Conservation (phyloP, 2,888 invertebrate species). For the Teinopalpus imperialis region DNA sequence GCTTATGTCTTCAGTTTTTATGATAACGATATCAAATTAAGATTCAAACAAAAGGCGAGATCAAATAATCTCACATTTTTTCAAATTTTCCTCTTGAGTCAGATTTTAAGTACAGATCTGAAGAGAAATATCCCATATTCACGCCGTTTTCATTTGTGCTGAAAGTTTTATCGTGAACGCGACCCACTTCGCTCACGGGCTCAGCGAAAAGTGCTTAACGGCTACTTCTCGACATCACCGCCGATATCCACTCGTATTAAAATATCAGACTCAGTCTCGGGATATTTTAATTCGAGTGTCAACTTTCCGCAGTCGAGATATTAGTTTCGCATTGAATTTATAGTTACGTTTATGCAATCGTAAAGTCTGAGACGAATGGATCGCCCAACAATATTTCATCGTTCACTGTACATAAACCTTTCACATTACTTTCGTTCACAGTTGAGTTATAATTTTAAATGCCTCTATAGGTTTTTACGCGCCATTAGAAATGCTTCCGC, state of each 20-base stretch:
- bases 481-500: slow-evolving; percentile 22
- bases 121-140: slow-evolving; percentile 3
- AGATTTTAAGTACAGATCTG: neutral
- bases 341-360: slow-evolving; percentile 11
- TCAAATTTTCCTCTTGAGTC: too few relatives aligned
- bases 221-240: neutral
- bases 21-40: too few relatives aligned
- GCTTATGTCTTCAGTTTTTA: too few relatives aligned
- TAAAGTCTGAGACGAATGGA: slow-evolving; percentile 8
- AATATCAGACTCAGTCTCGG: neutral
- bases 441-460: slow-evolving; percentile 18
- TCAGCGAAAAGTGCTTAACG: slow-evolving; percentile 4
- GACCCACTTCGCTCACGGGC: slow-evolving; percentile 2
- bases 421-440: slow-evolving; percentile 16
- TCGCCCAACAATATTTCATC: slow-evolving; percentile 9
- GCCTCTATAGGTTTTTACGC: slow-evolving; percentile 8
- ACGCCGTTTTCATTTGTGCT: slow-evolving; percentile 4
- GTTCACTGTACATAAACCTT: slow-evolving; percentile 12
- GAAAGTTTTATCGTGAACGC: slow-evolving; percentile 9
- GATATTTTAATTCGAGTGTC: slow-evolving; percentile 17
- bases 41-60: too few relatives aligned
- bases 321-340: slow-evolving; percentile 15
- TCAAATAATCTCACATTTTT: too few relatives aligned
- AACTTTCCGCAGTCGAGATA: slow-evolving; percentile 7
- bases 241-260: too few relatives aligned